These are phyloP conservation scores for Aurelia aurita complex sp. Pacific DNA, from an alignment of 30 jellyfish, hydroid and myxozoan species.

Conservation along the genomic window DNA sequence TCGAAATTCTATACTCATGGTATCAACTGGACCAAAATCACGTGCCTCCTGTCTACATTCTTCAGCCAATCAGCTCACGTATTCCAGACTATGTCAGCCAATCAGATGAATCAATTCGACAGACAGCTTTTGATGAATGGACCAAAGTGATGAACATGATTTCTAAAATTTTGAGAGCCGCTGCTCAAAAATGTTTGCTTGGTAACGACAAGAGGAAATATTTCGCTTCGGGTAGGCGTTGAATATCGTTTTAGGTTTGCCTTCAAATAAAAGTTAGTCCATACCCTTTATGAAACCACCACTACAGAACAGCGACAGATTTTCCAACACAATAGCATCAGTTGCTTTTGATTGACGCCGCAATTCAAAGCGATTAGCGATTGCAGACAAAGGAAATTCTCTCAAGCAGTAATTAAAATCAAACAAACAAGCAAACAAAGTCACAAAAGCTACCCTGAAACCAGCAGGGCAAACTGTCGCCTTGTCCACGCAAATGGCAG, in stretches of 20 bases:
- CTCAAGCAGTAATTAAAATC: too few species aligned
- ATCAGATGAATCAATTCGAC: constrained; percentile 33
- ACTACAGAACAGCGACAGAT: too few species aligned
- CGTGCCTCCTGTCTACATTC: constrained; percentile 69
- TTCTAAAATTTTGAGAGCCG: constrained; percentile 43
- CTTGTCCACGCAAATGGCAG: too few species aligned
- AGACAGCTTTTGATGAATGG: constrained; percentile 59
- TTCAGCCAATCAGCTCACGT: constrained; percentile 82
- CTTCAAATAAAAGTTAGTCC: background rate
- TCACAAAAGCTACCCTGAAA: too few species aligned
- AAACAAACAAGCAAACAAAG: too few species aligned
- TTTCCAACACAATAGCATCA: too few species aligned
- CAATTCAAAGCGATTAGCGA: too few species aligned
- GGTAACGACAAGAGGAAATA: constrained; percentile 65
- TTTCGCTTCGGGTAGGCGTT: constrained; percentile 63
- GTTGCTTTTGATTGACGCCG: too few species aligned
- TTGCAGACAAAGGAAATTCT: too few species aligned
- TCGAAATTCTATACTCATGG: constrained; percentile 57
- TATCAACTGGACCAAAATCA: constrained; percentile 64
- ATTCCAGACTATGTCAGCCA: constrained; percentile 56
- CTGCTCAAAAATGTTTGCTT: constrained; percentile 50
- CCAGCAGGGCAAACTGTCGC: too few species aligned
- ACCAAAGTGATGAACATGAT: constrained; percentile 15
- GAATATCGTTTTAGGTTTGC: background rate
- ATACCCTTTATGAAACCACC: too few species aligned